Conservation (phyloP, 2,797 vertebrate genomes). For the Tenualosa ilisha region DNA sequence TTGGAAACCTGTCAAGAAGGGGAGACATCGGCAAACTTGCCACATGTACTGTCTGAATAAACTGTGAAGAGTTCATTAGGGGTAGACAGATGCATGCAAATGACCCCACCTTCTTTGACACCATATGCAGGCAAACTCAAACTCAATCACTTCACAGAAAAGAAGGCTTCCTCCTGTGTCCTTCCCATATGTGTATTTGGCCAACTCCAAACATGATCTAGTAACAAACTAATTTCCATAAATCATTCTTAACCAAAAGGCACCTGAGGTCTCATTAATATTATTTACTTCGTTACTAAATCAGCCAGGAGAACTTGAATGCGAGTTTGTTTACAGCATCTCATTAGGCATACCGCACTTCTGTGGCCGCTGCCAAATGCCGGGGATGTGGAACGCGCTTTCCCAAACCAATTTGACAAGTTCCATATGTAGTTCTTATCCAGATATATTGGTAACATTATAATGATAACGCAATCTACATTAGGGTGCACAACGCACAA, state of each 20-base stretch:
- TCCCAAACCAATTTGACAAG: not conserved
- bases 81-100: not conserved
- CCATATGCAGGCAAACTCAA: not conserved
- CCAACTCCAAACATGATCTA: not conserved
- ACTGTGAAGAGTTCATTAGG: not conserved
- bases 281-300: not conserved
- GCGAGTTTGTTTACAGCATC: not conserved
- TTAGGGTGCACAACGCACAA: not conserved
- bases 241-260: not conserved
- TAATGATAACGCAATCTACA: not conserved
- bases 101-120: not conserved
- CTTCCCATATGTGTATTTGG: not conserved
- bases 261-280: not conserved
- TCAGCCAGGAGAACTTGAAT: not conserved
- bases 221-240: not conserved
- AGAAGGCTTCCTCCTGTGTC: not conserved
- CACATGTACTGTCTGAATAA: not conserved
- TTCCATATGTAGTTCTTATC: not conserved
- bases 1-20: not conserved
- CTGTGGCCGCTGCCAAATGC: not conserved
- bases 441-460: not conserved
- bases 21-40: not conserved
- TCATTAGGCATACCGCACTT: not conserved
- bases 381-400: not conserved
- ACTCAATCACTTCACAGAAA: not conserved